Evolutionary conservation across 1,140 invertebrate genomes (phyloP).

Genomic region (Agraylea sexmaculata): DNA sequence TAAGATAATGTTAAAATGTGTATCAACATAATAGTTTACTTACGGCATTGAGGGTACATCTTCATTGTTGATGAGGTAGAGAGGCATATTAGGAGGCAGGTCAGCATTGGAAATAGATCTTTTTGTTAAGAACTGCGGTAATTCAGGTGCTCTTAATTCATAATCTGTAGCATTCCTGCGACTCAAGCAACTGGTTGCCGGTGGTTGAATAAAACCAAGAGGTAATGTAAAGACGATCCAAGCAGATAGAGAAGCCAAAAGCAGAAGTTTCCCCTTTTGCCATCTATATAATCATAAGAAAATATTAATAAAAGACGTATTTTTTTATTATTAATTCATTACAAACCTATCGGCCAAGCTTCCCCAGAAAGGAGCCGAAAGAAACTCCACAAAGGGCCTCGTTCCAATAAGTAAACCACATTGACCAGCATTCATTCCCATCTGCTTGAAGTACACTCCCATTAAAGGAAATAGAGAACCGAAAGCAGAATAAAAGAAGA

Average conservation of each 20-base stretch:
- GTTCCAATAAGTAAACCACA: conserved; percentile 85
- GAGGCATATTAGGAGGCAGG: conserved; percentile 9
- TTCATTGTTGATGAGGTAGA: conserved; percentile 11
- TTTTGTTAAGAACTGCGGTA: conserved; percentile 24
- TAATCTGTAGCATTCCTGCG: conserved; percentile 58
- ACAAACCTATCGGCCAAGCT: conserved; percentile 76
- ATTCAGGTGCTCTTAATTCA: conserved; percentile 38
- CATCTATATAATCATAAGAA: too few species aligned
- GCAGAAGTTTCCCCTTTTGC: conserved; percentile 73
- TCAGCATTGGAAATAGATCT: conserved; percentile 21
- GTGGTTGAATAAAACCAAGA: conserved; percentile 88
- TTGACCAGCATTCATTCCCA: conserved; percentile 95
- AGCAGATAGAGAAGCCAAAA: conserved; percentile 82
- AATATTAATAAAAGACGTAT: conserved; percentile 7
- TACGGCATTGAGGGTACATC: conserved; percentile 11
- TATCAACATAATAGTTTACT: too few species aligned
- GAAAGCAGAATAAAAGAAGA: conserved; percentile 99
- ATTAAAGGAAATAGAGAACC: conserved; percentile 95
- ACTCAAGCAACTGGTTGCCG: conserved; percentile 76
- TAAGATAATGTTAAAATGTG: too few species aligned
- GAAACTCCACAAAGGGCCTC: conserved; percentile 92
- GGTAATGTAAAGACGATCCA: conserved; percentile 97
- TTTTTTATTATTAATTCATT: not conserved
- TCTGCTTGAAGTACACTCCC: conserved; percentile 97
- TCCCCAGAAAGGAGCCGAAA: conserved; percentile 97